Evolutionary conservation across 2,888 invertebrate genomes (phyloP).

Genomic region (Psylliodes chrysocephalus): DNA sequence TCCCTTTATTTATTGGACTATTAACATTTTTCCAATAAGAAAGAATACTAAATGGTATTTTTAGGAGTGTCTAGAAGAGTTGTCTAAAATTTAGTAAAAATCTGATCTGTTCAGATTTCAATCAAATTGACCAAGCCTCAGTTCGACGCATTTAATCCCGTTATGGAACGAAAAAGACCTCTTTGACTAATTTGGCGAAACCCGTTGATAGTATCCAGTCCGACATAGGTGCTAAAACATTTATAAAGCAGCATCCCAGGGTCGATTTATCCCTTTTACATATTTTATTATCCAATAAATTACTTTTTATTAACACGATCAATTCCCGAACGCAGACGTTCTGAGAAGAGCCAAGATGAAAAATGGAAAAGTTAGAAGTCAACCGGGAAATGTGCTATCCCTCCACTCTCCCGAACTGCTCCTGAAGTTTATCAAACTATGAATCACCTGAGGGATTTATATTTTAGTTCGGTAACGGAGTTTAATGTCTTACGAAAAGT

Average conservation of each 20-base stretch:
- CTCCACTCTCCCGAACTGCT: neutral
- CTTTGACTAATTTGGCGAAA: no score
- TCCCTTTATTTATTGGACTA: no score
- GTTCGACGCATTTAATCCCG: no score
- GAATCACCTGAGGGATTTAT: conserved; percentile 33
- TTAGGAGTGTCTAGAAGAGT: no score
- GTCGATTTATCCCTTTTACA: conserved; percentile 8
- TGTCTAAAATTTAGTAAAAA: no score
- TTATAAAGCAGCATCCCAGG: neutral
- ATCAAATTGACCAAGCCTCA: no score
- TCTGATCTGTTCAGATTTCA: no score
- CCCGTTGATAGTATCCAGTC: no score
- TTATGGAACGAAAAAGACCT: no score
- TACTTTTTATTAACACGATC: conserved; percentile 22
- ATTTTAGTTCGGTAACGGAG: conserved; percentile 14
- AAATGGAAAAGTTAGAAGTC: conserved; percentile 18
- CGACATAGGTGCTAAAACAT: neutral
- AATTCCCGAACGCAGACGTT: conserved; percentile 15
- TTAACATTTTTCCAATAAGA: no score
- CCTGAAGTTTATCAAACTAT: conserved; percentile 23
- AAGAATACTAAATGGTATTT: no score
- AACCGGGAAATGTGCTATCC: conserved; percentile 19
- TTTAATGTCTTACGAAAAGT: conserved; percentile 9
- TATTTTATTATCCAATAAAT: conserved; percentile 20
- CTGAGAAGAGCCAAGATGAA: conserved; percentile 4